Base-by-base conservation (phyloP, 1,140 invertebrate genomes). In the Pteromalus puparum region DNA sequence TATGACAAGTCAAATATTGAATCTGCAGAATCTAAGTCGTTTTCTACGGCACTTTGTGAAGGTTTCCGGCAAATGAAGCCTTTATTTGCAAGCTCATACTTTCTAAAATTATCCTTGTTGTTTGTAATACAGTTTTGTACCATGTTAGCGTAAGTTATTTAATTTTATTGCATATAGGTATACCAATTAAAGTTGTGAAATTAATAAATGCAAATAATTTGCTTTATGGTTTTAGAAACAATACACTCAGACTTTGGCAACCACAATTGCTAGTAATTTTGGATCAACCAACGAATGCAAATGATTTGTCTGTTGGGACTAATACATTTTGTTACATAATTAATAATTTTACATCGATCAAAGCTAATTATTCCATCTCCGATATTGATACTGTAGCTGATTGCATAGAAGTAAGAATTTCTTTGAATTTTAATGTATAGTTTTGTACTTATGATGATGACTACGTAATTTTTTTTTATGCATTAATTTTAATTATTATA, bases 241-340 rank as follows among this genome's bases (percentile, higher is more conserved):
- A 82, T 91, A 94, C 84, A 88, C 86, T 89, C 88, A 92, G 89
- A 12, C 88, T 88, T 82, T 95, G 95, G 95, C 93, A 95, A 81
- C 95, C 95, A 0, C 94, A 95, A 86, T 92, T 95, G 18, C 95
- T 95, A 74, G 92, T 94, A 67, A 94, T 94, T 2, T 90, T 94
- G 75, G 90, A 91, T 10, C 82, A 91, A n/a, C 89, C 83, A 28
- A 24, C 85, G 10, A 84, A 87, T 84, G 81, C 86, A 9, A 70
- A 65, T 70, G 82, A 24, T 24, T 21, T 53, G 18, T 13, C 78
- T 10, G 1, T 34, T 28, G n/a, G 81, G 24, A 12, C 83, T 87
- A 61, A 77, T 13, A 88, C 89, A 0, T 91, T 92, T 75, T 92
- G 91, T 70, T 85, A 89, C 70, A 90, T 92, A 70, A 34, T 92